Percentiles rank a stretch among this genome's conserved stretches.
phyloP scores from a whole-genome alignment of 2,797 vertebrate genomes.

The Myotis planiceps region DNA sequence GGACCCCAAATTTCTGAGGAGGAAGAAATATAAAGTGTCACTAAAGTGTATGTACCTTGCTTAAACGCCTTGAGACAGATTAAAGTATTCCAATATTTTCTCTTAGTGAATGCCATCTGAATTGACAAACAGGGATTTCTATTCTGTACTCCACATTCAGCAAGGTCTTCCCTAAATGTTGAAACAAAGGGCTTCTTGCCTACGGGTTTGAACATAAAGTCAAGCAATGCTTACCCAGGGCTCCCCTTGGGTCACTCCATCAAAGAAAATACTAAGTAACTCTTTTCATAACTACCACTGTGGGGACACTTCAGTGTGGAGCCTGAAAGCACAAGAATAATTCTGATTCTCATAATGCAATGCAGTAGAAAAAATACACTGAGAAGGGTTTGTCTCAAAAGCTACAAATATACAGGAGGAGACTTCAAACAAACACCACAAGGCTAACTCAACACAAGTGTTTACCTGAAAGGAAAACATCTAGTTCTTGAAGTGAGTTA shows the following conservation, averaged over 20 bases:
- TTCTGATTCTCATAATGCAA: constrained; percentile 82
- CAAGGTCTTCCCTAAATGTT: constrained; percentile 80
- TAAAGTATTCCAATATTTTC: constrained; percentile 71
- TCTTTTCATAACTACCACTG: constrained; percentile 85
- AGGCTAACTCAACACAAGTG: neutral
- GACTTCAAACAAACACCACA: constrained; percentile 61
- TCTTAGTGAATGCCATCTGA: constrained; percentile 80
- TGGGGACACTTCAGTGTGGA: constrained; percentile 77
- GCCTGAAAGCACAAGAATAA: constrained; percentile 81
- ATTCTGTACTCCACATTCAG: constrained; percentile 11
- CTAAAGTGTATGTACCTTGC: neutral
- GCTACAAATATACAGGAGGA: constrained; percentile 62
- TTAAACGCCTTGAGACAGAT: constrained; percentile 68
- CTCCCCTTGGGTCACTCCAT: constrained; percentile 83
- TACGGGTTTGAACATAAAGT: constrained; percentile 86
- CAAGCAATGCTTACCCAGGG: constrained; percentile 77
- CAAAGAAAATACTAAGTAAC: constrained; percentile 87
- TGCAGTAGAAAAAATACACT: constrained; percentile 75
- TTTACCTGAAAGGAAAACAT: constrained; percentile 8
- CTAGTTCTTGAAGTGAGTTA: neutral
- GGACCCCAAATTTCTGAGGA: constrained; percentile 16
- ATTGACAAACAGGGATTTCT: constrained; percentile 85
- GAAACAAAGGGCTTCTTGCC: constrained; percentile 84
- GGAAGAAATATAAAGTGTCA: constrained; percentile 48
- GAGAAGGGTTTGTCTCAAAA: constrained; percentile 78